These are phyloP conservation scores for Invenusta paracnida DNA, from an alignment of 2,888 invertebrate genomes.

Conservation along the genomic window DNA sequence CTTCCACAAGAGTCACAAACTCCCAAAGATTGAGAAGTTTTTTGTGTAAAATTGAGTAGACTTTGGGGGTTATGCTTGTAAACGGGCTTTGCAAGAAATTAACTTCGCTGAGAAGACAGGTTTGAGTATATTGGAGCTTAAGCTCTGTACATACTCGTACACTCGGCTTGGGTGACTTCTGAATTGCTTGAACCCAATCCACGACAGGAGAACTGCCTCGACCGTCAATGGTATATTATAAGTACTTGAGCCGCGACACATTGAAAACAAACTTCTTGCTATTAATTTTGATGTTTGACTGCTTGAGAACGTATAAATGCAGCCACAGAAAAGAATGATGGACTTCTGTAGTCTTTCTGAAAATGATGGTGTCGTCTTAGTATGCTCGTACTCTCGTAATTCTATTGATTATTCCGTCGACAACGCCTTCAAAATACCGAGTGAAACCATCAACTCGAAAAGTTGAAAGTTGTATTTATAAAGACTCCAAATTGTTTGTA, in stretches of 20 bases:
- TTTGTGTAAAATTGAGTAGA: too few species aligned
- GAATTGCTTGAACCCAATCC: not conserved
- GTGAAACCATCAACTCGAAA: not conserved
- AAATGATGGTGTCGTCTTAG: not conserved
- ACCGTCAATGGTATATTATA: not conserved
- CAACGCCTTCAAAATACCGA: not conserved
- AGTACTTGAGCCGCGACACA: not conserved
- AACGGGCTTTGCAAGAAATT: too few species aligned
- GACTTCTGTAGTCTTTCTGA: not conserved
- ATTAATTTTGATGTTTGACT: not conserved
- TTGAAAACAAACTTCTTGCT: slow-evolving; percentile 1
- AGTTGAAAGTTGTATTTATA: not conserved
- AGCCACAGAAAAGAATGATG: not conserved
- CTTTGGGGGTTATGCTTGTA: too few species aligned
- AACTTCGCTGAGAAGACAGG: too few species aligned
- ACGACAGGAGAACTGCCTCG: not conserved
- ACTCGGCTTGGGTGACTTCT: not conserved
- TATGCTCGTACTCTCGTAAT: not conserved
- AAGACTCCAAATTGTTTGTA: not conserved
- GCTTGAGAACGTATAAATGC: not conserved
- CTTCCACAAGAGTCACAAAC: too few species aligned
- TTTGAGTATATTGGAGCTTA: too few species aligned
- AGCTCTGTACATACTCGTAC: too few species aligned
- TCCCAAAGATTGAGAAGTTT: too few species aligned
- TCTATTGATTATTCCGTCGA: not conserved